phyloP scores from a whole-genome alignment of 2,888 invertebrate genomes.

The Tetrapedia diversipes region DNA sequence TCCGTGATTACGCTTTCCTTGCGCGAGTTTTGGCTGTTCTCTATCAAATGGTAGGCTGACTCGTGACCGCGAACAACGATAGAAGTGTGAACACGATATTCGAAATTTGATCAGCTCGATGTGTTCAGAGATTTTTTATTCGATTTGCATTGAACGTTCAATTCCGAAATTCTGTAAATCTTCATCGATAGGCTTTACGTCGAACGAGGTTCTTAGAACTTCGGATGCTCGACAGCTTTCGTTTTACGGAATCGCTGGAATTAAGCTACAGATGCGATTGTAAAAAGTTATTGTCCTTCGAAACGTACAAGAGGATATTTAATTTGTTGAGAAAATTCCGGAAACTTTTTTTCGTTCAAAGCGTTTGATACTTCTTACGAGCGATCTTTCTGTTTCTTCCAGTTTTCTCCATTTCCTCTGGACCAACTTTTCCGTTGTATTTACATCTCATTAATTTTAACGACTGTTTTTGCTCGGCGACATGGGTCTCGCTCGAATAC shows the following conservation, averaged over 20 bases:
- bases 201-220: neutral
- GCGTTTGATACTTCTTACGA: neutral
- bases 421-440: constrained; percentile 9
- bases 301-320: no score
- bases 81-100: constrained; percentile 18
- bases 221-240: no score
- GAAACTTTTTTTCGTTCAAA: neutral
- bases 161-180: constrained; percentile 4
- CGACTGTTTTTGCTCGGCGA: constrained; percentile 8
- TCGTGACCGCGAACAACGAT: constrained; percentile 3
- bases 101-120: constrained; percentile 13
- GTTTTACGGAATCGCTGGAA: neutral
- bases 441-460: constrained; percentile 49
- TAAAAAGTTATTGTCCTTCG: no score
- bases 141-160: constrained; percentile 22
- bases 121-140: constrained; percentile 23
- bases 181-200: neutral
- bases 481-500: neutral
- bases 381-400: neutral
- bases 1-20: neutral
- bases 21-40: neutral
- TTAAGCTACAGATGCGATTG: neutral
- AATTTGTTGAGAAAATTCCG: neutral
- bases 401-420: neutral
- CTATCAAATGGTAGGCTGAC: neutral